A percentile compares a stretch with the other conserved stretches of the same genome.
Conservation (phyloP, 2,888 invertebrate genomes). For the Gryllus longicercus region DNA sequence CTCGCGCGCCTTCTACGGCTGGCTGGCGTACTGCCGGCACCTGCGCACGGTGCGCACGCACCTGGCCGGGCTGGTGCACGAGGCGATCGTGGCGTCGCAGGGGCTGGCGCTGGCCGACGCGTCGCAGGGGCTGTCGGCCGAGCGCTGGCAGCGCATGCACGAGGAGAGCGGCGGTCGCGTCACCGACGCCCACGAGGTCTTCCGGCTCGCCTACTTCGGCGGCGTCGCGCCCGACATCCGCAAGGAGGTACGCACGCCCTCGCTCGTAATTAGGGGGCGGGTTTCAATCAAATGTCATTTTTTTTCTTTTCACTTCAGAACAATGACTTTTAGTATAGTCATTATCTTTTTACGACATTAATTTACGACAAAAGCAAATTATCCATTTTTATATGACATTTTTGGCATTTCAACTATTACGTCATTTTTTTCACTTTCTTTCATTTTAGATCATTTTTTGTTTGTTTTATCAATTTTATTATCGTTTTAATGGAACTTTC, state of each 20-base stretch:
- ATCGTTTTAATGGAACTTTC: too few relatives aligned
- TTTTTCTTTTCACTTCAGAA: too few relatives aligned
- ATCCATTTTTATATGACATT: too few relatives aligned
- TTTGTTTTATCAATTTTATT: too few relatives aligned
- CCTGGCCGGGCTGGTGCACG: slow-evolving; percentile 81
- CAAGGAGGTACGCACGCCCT: slow-evolving; percentile 49
- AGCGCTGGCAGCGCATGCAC: slow-evolving; percentile 63
- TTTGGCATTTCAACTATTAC: too few relatives aligned
- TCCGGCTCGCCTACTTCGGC: slow-evolving; percentile 80
- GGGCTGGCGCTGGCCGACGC: slow-evolving; percentile 35
- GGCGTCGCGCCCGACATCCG: slow-evolving; percentile 78
- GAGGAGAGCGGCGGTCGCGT: slow-evolving; percentile 60
- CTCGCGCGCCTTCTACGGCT: slow-evolving; percentile 92
- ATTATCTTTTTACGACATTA: too few relatives aligned
- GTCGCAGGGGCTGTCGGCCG: slow-evolving; percentile 65
- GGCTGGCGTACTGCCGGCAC: slow-evolving; percentile 92
- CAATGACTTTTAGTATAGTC: too few relatives aligned
- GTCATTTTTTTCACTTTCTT: too few relatives aligned
- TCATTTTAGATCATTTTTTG: too few relatives aligned
- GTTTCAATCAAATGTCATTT: too few relatives aligned
- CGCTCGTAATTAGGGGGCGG: background rate
- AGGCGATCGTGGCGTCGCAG: slow-evolving; percentile 58
- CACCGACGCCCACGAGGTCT: slow-evolving; percentile 63
- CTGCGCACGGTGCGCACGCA: slow-evolving; percentile 89
- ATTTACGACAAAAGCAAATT: too few relatives aligned